Base-by-base conservation (phyloP, 2,113 vertebrate species). In the Sylvietta virens region DNA sequence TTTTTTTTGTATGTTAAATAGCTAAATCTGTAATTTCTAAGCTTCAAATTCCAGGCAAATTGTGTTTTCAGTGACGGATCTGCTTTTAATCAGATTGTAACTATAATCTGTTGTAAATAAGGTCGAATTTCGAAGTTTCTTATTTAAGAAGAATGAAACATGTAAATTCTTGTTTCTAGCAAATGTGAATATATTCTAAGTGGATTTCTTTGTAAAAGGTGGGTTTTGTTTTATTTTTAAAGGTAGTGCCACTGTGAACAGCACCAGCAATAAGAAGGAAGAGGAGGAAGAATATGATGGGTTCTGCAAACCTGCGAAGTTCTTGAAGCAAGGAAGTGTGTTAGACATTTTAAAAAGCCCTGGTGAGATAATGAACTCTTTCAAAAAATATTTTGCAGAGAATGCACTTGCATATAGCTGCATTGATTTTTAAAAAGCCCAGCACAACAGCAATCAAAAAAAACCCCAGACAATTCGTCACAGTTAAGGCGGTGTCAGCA, bases 241-340 rank as follows among this genome's bases (percentile, higher is more conserved):
- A 98, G 97, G 92, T 83, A 94, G 31, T 12, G 6, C 85, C 71
- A 81, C 93, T 91, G 61, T 96, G 65, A 97, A 97, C 88, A 98
- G 93, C 70, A 91, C 86, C 95, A 97, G 76, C 96, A 96, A 79
- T 97, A 94, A 98, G 74, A 97, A 94, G 83, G 98, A 98, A 92
- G 96, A 89, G 90, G 96, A 97, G 91, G 98, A 98, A 61, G 98
- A 98, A 19, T 98, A 97, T 51, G 98, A 98, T 70, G 98, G 98
- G 35, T 97, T 97, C 76, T 98, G 98, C 80, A 99, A 98, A 98
- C 98, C 98, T 94, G 99, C 98, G 3, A 99, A 99, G 96, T 48
- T 95, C 45, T 95, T 99, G 79, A 99, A 99, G 96, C 98, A 99
- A 96, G 99, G 99, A 97, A 99, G 99, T 85, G 99, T 99, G 79